A percentile compares a stretch with the other conserved stretches of the same genome.
Evolutionary conservation across 2,113 vertebrate species (phyloP).

Genomic region (Dolichallabes microphthalmus): DNA sequence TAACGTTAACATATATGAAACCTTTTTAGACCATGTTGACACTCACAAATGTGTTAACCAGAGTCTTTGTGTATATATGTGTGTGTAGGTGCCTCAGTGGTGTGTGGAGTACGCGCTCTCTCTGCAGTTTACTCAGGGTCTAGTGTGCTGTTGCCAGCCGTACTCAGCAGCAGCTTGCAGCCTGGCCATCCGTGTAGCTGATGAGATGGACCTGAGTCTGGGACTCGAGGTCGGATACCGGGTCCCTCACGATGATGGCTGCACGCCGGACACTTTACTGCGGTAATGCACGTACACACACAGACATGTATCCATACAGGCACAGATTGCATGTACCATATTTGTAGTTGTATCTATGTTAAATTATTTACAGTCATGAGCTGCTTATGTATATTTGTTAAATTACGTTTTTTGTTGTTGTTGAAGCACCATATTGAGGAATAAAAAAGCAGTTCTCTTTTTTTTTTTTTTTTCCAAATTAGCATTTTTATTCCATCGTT

Average conservation of each 20-base stretch:
- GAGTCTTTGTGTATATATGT: constrained; percentile 2
- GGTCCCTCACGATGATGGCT: constrained; percentile 89
- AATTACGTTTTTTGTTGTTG: not conserved
- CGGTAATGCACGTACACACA: constrained; percentile 68
- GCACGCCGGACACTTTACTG: constrained; percentile 85
- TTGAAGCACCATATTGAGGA: not conserved
- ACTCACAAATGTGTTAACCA: not conserved
- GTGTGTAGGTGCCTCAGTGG: constrained; percentile 90
- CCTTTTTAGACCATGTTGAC: not conserved
- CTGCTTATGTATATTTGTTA: not conserved
- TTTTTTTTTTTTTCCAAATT: too few relatives aligned
- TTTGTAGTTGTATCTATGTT: not conserved
- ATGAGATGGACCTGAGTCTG: constrained; percentile 96
- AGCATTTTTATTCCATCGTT: not conserved
- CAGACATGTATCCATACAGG: not conserved
- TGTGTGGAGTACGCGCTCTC: constrained; percentile 89
- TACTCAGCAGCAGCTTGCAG: constrained; percentile 82
- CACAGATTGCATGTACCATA: not conserved
- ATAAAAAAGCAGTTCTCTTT: not conserved
- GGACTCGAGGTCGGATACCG: constrained; percentile 93
- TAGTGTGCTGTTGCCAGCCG: constrained; percentile 87
- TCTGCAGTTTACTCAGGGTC: constrained; percentile 78
- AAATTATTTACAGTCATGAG: not conserved
- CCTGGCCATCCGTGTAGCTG: constrained; percentile 85
- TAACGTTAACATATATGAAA: not conserved